Percentiles rank a stretch among this genome's conserved stretches.
Conservation (phyloP, 2,888 invertebrate species). For the Cactoblastis cactorum region DNA sequence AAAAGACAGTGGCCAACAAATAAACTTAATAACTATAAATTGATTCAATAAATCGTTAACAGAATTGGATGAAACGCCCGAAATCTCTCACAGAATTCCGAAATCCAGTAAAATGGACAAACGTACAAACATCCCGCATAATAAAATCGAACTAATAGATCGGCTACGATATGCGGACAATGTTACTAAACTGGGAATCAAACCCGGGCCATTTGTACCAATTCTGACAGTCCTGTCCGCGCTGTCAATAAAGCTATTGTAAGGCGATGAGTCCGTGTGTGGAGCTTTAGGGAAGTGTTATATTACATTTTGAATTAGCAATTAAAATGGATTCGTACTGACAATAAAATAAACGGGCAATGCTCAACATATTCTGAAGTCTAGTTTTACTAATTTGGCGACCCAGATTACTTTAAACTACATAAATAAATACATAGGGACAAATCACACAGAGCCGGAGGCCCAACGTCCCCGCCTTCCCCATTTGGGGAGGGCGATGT, state of each 20-base stretch:
- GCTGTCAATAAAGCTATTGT: slow-evolving; percentile 44
- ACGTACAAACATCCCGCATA: slow-evolving; percentile 71
- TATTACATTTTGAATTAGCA: neutral
- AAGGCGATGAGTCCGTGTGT: slow-evolving; percentile 30
- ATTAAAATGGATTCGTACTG: neutral
- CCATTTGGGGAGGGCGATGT: no score
- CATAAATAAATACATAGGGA: no score
- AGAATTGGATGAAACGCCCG: neutral
- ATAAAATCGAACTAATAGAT: slow-evolving; percentile 32
- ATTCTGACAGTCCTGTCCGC: slow-evolving; percentile 42
- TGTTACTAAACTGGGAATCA: slow-evolving; percentile 53
- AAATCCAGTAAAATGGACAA: slow-evolving; percentile 43
- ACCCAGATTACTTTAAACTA: no score
- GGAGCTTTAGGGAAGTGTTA: neutral
- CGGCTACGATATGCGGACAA: slow-evolving; percentile 39
- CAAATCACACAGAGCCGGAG: no score
- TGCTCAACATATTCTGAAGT: no score
- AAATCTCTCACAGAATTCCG: slow-evolving; percentile 31
- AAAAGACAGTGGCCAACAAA: neutral
- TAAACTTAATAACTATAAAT: slow-evolving; percentile 10
- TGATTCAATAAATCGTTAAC: slow-evolving; percentile 7
- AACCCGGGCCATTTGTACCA: slow-evolving; percentile 51
- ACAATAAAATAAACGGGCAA: neutral
- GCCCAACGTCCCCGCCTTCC: no score
- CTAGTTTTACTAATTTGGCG: neutral